Conservation (phyloP, 1,140 invertebrate species). For the Monochamus saltuarius region DNA sequence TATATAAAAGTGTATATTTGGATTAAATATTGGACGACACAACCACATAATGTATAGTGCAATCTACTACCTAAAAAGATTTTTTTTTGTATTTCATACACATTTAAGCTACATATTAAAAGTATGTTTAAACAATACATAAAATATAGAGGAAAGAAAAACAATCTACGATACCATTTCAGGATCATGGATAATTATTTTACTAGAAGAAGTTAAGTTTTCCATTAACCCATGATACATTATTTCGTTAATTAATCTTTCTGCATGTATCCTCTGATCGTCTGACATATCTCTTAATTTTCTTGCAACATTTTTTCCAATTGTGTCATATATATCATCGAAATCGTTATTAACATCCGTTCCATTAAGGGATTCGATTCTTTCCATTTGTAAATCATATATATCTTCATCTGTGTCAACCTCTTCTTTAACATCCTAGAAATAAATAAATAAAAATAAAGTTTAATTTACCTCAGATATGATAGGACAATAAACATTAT, state of each 20-base stretch:
- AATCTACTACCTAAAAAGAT: too few species aligned
- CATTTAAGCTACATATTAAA: too few species aligned
- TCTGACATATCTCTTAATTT: slow-evolving; percentile 52
- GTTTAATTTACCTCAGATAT: too few species aligned
- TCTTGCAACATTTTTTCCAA: slow-evolving; percentile 55
- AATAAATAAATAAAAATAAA: background rate
- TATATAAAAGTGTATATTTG: too few species aligned
- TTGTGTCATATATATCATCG: slow-evolving; percentile 51
- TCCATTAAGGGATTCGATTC: background rate
- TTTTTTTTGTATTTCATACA: too few species aligned
- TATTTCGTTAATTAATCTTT: slow-evolving; percentile 55
- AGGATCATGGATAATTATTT: too few species aligned
- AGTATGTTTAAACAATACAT: too few species aligned
- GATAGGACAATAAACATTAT: too few species aligned
- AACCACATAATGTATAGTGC: too few species aligned
- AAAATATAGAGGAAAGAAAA: too few species aligned
- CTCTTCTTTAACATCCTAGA: slow-evolving; percentile 12
- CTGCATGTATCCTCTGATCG: slow-evolving; percentile 53
- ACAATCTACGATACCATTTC: too few species aligned
- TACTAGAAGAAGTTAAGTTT: slow-evolving; percentile 23
- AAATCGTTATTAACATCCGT: slow-evolving; percentile 5
- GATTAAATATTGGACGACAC: too few species aligned
- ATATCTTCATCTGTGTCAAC: slow-evolving; percentile 18
- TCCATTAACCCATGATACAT: slow-evolving; percentile 55
- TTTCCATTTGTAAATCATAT: slow-evolving; percentile 11